Evolutionary conservation across 2,797 vertebrate genomes (phyloP).

Genomic region (Sphenopsis melanotis): DNA sequence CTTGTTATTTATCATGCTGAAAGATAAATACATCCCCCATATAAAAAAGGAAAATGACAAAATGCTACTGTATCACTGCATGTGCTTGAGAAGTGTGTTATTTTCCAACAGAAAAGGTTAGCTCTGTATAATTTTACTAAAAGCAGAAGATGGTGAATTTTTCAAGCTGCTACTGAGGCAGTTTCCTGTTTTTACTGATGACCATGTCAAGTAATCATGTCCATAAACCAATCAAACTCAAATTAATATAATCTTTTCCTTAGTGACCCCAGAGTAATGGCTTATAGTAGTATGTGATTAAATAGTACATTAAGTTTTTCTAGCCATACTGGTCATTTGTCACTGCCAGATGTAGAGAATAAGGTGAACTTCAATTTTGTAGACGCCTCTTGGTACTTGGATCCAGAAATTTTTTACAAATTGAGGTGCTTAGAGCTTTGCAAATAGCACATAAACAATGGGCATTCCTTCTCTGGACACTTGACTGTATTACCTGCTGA

Average conservation of each 20-base stretch:
- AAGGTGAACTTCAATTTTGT: background rate
- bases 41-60: background rate
- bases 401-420: background rate
- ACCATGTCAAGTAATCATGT: background rate
- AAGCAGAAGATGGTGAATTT: background rate
- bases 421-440: background rate
- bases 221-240: background rate
- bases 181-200: background rate
- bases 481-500: background rate
- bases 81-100: background rate
- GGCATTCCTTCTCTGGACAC: background rate
- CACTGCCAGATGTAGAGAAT: background rate
- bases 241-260: background rate
- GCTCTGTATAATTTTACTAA: background rate
- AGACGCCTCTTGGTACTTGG: background rate
- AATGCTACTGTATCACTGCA: background rate
- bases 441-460: background rate
- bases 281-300: background rate
- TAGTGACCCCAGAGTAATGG: background rate
- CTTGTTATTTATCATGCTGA: background rate
- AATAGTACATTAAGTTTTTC: background rate
- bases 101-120: background rate
- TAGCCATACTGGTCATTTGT: background rate
- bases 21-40: background rate
- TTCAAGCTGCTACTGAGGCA: background rate